Conservation (phyloP, 2,113 vertebrate species). For the Phasianus colchicus region DNA sequence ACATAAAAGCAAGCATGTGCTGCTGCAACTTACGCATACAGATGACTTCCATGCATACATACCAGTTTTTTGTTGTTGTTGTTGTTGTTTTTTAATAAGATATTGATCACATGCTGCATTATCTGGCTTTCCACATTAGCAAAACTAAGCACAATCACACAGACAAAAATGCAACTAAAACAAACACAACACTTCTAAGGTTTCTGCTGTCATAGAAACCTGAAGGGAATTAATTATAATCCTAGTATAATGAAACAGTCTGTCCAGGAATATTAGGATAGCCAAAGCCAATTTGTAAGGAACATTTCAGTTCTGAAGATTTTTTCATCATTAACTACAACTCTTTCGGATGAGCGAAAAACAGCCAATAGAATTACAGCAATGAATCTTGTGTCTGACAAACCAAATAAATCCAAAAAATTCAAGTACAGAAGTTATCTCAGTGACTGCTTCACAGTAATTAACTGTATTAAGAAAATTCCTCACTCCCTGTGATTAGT, state of each 20-base stretch:
- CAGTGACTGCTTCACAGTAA: neutral
- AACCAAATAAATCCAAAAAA: neutral
- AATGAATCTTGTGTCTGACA: conserved; percentile 14
- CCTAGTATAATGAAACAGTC: neutral
- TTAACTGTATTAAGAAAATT: neutral
- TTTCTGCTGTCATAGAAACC: conserved; percentile 74
- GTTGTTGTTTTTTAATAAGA: conserved; percentile 32
- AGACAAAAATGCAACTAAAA: conserved; percentile 70
- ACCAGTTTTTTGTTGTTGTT: neutral
- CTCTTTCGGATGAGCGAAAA: conserved; percentile 19
- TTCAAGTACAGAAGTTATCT: neutral
- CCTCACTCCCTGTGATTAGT: neutral
- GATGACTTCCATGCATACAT: conserved; percentile 53
- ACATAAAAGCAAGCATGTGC: conserved; percentile 45
- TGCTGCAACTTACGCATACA: neutral
- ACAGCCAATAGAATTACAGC: conserved; percentile 5
- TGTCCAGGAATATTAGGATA: neutral
- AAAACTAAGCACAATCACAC: conserved; percentile 69
- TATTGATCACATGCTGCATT: conserved; percentile 66
- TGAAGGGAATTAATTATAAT: conserved; percentile 76
- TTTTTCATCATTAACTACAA: conserved; percentile 35
- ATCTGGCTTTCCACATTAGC: conserved; percentile 81
- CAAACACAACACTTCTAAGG: conserved; percentile 53
- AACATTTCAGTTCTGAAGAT: conserved; percentile 18
- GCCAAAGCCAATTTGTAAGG: conserved; percentile 51